Base-by-base conservation (phyloP, 23 tunicate species). In the Trididemnum nubilum region DNA sequence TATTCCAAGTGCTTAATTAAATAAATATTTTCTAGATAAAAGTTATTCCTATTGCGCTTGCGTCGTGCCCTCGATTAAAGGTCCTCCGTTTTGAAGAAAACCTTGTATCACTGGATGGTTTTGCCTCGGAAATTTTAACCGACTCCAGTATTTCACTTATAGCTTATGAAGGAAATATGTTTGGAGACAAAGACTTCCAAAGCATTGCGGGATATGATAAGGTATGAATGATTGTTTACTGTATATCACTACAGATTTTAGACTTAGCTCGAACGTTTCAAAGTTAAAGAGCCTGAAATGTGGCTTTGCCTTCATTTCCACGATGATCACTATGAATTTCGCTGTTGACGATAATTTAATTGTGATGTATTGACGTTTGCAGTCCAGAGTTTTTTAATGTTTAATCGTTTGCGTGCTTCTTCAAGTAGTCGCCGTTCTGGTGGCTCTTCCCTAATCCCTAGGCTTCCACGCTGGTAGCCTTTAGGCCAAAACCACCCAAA, bases 31-130 rank as follows among this genome's bases (percentile, higher is more conserved):
- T 52, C 12, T 71, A 89, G 95, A 81, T 90, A 2, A 30, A 78
- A 12, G 23, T 30, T 23, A 27, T 90, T 50, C 96, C 96, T 0
- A 86, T 73, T 5, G 40, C 82, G 15, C 58, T 90, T 34, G 79
- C 86, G 31, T 38, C 49, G 30, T 91, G 97, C 76, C 87, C 90
- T 36, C 51, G 97, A 39, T 76, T 91, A 50, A 91, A 91, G 82
- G 97, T 91, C 12, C 80, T 91, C 32, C 80, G 97, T 7, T 91
- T 91, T 70, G 81, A 86, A 77, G 97, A 91, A 52, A 91, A 91
- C 67, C 78, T 85, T 51, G 81, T 91, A 9, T 35, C 88, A 0
- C 58, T 85, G 33, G 54, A 36, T 15, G 85, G 85, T 35, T 27
- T 91, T 44, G 76, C 97, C 28, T 34, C 59, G 5, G 77, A 82